Evolutionary conservation across 2,797 vertebrate genomes (phyloP).

Genomic region (Pseudochirops cupreus): DNA sequence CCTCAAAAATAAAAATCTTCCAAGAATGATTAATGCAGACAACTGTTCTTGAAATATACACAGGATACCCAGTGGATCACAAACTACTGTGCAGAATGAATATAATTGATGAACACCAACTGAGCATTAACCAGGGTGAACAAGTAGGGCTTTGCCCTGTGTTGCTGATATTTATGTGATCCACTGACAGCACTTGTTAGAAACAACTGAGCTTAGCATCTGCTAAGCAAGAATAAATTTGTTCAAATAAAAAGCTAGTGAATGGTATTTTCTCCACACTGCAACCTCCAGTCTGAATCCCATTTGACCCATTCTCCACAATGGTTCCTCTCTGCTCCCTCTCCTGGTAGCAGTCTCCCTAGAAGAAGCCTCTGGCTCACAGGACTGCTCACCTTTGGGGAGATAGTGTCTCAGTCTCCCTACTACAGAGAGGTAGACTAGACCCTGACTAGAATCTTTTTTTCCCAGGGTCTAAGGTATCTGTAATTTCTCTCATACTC

Average conservation of each 20-base stretch:
- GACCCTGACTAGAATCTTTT: neutral
- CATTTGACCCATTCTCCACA: neutral
- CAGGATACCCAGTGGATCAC: neutral
- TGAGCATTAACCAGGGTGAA: neutral
- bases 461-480: neutral
- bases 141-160: neutral
- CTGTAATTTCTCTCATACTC: neutral
- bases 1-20: neutral
- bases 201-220: neutral
- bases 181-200: neutral
- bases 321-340: neutral
- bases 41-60: neutral
- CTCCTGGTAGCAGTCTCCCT: neutral
- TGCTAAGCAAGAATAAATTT: neutral
- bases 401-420: neutral
- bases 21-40: neutral
- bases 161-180: neutral
- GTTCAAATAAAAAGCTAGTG: neutral
- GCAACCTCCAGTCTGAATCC: neutral
- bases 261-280: neutral
- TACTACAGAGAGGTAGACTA: neutral
- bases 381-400: neutral
- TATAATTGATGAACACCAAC: neutral
- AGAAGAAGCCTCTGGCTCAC: neutral
- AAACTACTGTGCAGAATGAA: neutral